Conservation (phyloP, 2,888 invertebrate genomes). For the Ormia ochracea region DNA sequence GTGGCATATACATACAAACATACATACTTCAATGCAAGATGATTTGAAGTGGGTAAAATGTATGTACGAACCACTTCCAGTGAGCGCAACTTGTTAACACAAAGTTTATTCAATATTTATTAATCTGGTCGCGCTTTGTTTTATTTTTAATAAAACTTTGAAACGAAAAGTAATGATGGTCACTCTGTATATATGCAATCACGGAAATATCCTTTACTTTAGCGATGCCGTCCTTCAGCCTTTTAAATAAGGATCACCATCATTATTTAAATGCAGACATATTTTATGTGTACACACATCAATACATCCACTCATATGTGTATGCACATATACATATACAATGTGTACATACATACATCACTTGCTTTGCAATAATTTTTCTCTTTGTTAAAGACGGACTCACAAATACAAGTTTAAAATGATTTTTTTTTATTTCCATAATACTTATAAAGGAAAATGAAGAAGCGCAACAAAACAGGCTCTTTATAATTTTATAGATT, state of each 20-base stretch:
- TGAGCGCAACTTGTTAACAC: too few species aligned
- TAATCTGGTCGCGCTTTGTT: too few species aligned
- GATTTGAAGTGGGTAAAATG: too few species aligned
- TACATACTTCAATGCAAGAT: too few species aligned
- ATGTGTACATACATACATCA: neutral
- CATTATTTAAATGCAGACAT: neutral
- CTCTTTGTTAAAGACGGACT: neutral
- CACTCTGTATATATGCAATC: too few species aligned
- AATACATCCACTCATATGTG: neutral
- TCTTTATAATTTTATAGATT: conserved; percentile 50
- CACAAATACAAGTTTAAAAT: conserved; percentile 21
- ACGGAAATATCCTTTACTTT: conserved; percentile 31
- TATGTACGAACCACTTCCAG: too few species aligned
- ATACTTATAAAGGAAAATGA: conserved; percentile 18
- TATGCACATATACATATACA: neutral
- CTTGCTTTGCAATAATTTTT: conserved; percentile 15
- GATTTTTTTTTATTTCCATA: neutral
- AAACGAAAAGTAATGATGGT: too few species aligned
- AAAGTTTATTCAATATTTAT: too few species aligned
- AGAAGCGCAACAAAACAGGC: conserved; percentile 36
- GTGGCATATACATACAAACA: too few species aligned
- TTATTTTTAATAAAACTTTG: too few species aligned
- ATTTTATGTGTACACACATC: neutral
- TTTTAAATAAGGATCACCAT: neutral
- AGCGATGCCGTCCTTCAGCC: neutral